Evolutionary conservation across 2,113 vertebrate genomes (phyloP).

Genomic region (Eupsittula cactorum): DNA sequence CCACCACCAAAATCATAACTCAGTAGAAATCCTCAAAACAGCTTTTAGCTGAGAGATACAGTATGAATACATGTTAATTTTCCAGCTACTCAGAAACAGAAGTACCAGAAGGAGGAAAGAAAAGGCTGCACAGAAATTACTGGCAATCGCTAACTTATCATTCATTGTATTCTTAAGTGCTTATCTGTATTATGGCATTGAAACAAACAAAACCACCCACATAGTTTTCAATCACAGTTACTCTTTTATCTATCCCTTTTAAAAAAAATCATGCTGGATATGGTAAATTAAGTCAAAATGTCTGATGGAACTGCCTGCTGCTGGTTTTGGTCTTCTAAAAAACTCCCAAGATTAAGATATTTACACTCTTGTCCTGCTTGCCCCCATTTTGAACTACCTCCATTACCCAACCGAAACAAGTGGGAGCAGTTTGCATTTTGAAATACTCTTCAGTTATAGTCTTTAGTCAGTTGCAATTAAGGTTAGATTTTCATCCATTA

Average conservation of each 20-base stretch:
- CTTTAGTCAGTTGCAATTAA: background rate
- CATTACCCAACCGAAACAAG: background rate
- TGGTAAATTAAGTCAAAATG: background rate
- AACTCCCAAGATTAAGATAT: background rate
- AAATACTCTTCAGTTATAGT: background rate
- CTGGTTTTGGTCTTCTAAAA: background rate
- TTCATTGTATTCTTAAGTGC: background rate
- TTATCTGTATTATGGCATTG: background rate
- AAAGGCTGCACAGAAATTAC: background rate
- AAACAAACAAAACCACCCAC: background rate
- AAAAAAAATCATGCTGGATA: background rate
- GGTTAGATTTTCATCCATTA: background rate
- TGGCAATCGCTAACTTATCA: background rate
- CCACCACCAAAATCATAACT: background rate
- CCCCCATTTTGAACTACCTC: background rate
- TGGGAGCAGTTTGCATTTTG: background rate
- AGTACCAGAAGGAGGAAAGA: background rate
- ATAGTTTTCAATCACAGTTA: background rate
- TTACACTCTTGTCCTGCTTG: background rate
- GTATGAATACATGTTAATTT: background rate
- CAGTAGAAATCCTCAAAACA: background rate
- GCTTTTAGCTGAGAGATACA: background rate
- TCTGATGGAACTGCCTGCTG: background rate
- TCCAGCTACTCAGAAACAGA: background rate
- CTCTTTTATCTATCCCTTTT: background rate